These are phyloP conservation scores for Cordylochernes scorpioides DNA, from an alignment of 2,888 invertebrate genomes.

Conservation along the genomic window DNA sequence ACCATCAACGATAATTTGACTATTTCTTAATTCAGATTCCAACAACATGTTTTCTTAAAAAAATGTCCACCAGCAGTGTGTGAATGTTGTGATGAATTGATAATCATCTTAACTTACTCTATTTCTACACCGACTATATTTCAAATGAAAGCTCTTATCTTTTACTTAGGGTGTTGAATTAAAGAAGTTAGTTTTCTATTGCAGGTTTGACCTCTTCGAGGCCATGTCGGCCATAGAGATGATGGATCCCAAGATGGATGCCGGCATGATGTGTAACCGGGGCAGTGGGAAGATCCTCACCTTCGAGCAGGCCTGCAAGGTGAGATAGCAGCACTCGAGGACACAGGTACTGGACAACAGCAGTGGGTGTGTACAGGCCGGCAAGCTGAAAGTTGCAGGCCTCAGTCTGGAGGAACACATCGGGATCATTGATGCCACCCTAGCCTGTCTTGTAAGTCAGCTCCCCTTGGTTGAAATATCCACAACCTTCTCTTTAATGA, in stretches of 20 bases:
- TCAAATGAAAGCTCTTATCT: too few species aligned
- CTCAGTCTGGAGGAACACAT: constrained; percentile 52
- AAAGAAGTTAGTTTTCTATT: too few species aligned
- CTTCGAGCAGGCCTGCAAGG: constrained; percentile 59
- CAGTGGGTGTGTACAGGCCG: constrained; percentile 28
- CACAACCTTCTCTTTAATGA: too few species aligned
- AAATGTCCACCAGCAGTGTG: too few species aligned
- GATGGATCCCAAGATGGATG: constrained; percentile 99
- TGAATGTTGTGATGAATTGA: too few species aligned
- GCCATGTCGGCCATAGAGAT: constrained; percentile 99
- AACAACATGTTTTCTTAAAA: too few species aligned
- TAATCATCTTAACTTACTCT: too few species aligned
- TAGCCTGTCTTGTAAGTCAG: constrained; percentile 47
- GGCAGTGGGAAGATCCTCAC: constrained; percentile 44
- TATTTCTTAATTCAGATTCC: too few species aligned
- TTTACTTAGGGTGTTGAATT: too few species aligned
- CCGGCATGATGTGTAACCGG: constrained; percentile 82
- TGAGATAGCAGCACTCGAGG: constrained; percentile 19
- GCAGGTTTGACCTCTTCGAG: constrained; percentile 42
- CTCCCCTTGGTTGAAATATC: too few species aligned
- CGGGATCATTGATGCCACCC: constrained; percentile 74
- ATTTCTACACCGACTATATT: too few species aligned
- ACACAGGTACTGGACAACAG: background rate
- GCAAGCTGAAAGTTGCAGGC: constrained; percentile 44
- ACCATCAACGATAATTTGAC: too few species aligned